Evolutionary conservation across 2,888 invertebrate genomes (phyloP), one percentile per base, ranked within the genome.

Genomic region (Cloeon dipterum): DNA sequence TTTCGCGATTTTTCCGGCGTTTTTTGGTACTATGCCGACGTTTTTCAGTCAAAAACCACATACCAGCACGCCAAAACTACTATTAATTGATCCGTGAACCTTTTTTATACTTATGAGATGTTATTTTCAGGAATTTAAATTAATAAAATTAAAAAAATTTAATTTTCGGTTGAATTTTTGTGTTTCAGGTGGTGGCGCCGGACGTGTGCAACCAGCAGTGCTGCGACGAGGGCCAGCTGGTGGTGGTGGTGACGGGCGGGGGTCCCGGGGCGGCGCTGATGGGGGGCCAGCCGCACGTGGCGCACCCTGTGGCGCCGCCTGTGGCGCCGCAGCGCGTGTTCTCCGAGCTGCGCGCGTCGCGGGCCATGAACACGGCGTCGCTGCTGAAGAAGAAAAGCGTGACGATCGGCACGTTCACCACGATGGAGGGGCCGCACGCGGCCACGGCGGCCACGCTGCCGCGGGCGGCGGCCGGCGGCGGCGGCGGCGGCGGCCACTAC

Each of bases 321-420:
- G 13, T 16, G 16, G 7, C 5, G 16, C 29, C 29, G 7, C 8
- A 7, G 16, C 5, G 29, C 29, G 29, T 29, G 7, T 29, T 29
- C n/a, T 29, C 29, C n/a, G 29, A 29, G 29, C n/a, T 29, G n/a
- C n/a, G 29, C 29, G 29, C 29, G 5, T 29, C 29, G 5, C n/a
- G 29, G n/a, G 29, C 29, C 5, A 29, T 29, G 29, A 29, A 29
- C 14, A 29, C 29, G 5, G 29, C 29, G 7, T 29, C 29, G n/a
- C 29, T 29, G 16, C 16, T 29, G 16, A 29, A 29, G 16, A 29
- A 29, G 29, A 29, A 29, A 29, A 29, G 29, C 16, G 29, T 29
- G 5, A 29, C 29, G 5, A 29, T 29, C 16, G 29, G 29, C n/a
- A 29, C 29, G n/a, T 29, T 29, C 16, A 29, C 29, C 14, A 29